Evolutionary conservation across 2,113 vertebrate genomes (phyloP), one percentile per base, ranked within the genome.

Genomic region (Mobula hypostoma): DNA sequence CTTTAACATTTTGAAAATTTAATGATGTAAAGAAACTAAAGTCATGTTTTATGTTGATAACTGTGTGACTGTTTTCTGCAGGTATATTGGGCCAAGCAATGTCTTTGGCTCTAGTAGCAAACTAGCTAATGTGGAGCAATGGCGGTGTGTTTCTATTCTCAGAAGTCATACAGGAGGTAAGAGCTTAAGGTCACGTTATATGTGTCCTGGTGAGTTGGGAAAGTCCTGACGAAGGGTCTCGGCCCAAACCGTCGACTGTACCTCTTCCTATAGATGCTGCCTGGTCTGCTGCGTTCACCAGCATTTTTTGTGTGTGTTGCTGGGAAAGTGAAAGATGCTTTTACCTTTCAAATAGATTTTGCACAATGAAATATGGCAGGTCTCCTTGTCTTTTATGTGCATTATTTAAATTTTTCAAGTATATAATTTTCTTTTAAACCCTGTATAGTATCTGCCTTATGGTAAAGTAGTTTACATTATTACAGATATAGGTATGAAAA

Each of bases 21-120:
- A 63, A 48, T 40, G 70, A 27, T 24, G 29, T 48, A 27, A 21
- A 76, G 63, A 91, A 91, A n/a, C n/a, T 70, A 21, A 15, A 19
- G 14, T 90, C 27, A 88, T 24, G 8, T 14, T 56, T 63, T 88
- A 8, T 88, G 36, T 72, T 36, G 48, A 40, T 74, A 48, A 94
- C 21, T 24, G 76, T 90, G 29, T 94, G 14, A 74, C 94, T 94
- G 48, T 36, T 70, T 79, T 29, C 77, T 77, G 87, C 95, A 99
- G 99, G 94, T 98, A 98, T 95, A 99, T 99, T 19, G 99, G 99
- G 40, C 99, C 99, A 29, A 99, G 98, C 96, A 98, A 98, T 1
- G 98, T 99, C 94, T 99, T 99, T 92, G 99, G 99, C 68, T 99
- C 99, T 9, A 98, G 98, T 96, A 99, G 97, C 95, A 99, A 99